Evolutionary conservation across 2,888 invertebrate genomes (phyloP).

Genomic region (Rhagonycha fulva): DNA sequence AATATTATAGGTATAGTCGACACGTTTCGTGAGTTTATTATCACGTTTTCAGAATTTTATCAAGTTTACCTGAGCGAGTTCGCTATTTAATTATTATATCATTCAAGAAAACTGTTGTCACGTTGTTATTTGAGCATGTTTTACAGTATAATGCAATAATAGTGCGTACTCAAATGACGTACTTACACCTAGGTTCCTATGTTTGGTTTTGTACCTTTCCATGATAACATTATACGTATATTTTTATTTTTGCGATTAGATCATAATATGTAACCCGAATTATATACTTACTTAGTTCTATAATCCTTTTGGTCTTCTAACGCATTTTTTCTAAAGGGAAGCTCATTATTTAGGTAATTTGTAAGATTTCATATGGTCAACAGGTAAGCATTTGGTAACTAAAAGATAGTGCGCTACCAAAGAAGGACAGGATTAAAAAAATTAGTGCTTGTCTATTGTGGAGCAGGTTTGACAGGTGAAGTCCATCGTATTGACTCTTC

Average conservation of each 20-base stretch:
- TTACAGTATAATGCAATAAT: neutral
- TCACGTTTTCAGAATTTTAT: neutral
- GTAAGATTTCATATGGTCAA: too few relatives aligned
- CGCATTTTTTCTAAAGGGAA: too few relatives aligned
- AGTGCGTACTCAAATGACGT: neutral
- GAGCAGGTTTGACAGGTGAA: too few relatives aligned
- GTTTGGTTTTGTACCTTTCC: neutral
- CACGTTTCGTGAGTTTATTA: neutral
- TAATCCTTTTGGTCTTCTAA: too few relatives aligned
- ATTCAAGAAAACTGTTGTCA: neutral
- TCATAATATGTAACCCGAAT: too few relatives aligned
- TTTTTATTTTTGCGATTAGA: neutral
- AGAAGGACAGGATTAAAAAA: too few relatives aligned
- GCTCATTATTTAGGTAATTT: too few relatives aligned
- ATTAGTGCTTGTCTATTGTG: too few relatives aligned
- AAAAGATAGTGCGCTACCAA: too few relatives aligned
- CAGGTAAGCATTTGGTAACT: too few relatives aligned
- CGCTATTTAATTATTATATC: neutral
- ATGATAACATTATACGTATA: neutral
- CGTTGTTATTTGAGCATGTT: neutral
- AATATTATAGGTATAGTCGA: neutral
- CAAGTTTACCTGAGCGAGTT: neutral
- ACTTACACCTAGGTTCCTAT: neutral
- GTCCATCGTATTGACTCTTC: too few relatives aligned
- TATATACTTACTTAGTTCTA: too few relatives aligned